Base-by-base conservation (phyloP, 2,888 invertebrate genomes). In the Tuta absoluta region DNA sequence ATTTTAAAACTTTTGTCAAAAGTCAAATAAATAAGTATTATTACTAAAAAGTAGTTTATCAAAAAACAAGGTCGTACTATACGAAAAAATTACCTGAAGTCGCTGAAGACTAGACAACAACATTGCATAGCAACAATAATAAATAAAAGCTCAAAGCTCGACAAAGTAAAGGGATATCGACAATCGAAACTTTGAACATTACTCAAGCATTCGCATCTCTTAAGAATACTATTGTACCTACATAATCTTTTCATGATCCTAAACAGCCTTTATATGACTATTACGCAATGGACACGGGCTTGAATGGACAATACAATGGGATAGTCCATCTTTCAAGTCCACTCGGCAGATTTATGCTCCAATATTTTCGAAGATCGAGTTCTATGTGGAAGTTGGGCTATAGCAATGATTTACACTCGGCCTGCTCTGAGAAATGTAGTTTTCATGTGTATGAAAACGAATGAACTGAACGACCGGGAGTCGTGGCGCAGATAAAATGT, bases 221-320 rank as follows among this genome's bases (percentile, higher is more conserved):
- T 65, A 73, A 77, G 73, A 80, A 78, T 77, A 75, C 74, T 72
- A 79, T 76, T 72, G 71, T 68, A 69, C 73, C 71, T 75, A 69
- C 73, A 71, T 75, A 33, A 76, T 72, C 80, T 83, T 82, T 76
- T 77, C 78, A 79, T 83, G 79, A 80, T 80, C 78, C 82, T 82
- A 79, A 86, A 81, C 78, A 82, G 81, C 76, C 78, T 82, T 85
- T 84, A 76, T 79, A 81, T 80, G 78, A 75, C 82, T 75, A 82
- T 85, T 86, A 83, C 79, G 75, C 78, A 84, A 81, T 79, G 77
- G 79, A 77, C 75, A 78, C 76, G 78, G 73, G 78, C 74, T 75
- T 70, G 75, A 76, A 75, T 72, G 76, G 75, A 73, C 79, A 75
- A 79, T 79, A 82, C 79, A 81, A 81, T 80, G 72, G 72, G 67